Conservation (phyloP, 2,113 vertebrate species). For the Campylomormyrus numenius region DNA sequence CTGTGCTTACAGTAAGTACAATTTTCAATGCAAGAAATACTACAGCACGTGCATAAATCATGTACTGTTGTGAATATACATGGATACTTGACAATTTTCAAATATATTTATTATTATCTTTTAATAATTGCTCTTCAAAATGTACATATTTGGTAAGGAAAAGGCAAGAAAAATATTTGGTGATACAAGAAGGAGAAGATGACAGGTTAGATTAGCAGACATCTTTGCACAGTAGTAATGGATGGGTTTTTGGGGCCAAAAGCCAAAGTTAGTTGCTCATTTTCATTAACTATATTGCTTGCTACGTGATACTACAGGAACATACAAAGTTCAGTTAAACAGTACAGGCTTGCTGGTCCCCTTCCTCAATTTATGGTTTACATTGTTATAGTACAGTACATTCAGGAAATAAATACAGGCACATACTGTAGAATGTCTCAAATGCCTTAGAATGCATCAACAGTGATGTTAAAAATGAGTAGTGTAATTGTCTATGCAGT, state of each 20-base stretch:
- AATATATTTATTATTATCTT: constrained; percentile 27
- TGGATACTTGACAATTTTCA: constrained; percentile 21
- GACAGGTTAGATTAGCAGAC: not conserved
- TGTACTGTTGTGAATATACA: constrained; percentile 28
- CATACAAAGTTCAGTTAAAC: not conserved
- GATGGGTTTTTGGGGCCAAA: not conserved
- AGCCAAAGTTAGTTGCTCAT: not conserved
- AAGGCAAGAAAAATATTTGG: constrained; percentile 72
- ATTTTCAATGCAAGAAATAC: constrained; percentile 66
- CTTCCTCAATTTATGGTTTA: not conserved
- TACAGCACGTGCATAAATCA: constrained; percentile 55
- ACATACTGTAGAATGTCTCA: not conserved
- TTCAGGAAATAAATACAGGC: constrained; percentile 3
- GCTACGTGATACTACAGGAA: not conserved
- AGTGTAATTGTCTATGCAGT: not conserved
- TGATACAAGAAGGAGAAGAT: constrained; percentile 33
- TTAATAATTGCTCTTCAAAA: constrained; percentile 57
- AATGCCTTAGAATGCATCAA: not conserved
- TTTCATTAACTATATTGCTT: not conserved
- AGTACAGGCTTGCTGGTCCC: not conserved
- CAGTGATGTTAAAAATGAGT: not conserved
- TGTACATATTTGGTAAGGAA: constrained; percentile 63
- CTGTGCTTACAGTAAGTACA: constrained; percentile 89
- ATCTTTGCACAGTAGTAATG: not conserved
- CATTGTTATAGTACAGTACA: not conserved